Evolutionary conservation across 2,797 vertebrate genomes (phyloP).

Genomic region (Amphiprion clarkii): DNA sequence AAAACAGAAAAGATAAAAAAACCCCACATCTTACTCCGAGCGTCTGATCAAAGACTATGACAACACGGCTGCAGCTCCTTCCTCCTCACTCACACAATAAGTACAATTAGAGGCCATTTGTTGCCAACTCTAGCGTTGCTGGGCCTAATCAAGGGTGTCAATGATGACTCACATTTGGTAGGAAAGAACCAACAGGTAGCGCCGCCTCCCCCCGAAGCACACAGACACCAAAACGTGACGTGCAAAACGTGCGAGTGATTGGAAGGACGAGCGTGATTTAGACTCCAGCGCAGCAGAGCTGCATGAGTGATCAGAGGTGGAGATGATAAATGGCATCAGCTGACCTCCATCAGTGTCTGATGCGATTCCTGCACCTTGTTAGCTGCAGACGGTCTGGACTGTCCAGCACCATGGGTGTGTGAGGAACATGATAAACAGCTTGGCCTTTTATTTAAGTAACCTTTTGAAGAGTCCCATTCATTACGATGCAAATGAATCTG

Average conservation of each 20-base stretch:
- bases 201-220: not conserved
- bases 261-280: not conserved
- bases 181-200: conserved; percentile 62
- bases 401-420: not conserved
- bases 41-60: conserved; percentile 31
- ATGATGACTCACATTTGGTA: conserved; percentile 82
- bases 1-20: not conserved
- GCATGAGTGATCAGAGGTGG: conserved; percentile 17
- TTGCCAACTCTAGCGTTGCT: conserved; percentile 69
- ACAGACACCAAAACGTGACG: not conserved
- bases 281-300: not conserved
- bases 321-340: conserved; percentile 46
- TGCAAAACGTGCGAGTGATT: not conserved
- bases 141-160: conserved; percentile 72
- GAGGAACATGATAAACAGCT: conserved; percentile 20
- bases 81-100: conserved; percentile 26
- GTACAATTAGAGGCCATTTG: conserved; percentile 83
- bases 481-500: conserved; percentile 10
- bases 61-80: not conserved
- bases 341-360: conserved; percentile 43
- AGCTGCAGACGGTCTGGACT: conserved; percentile 24
- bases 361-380: conserved; percentile 51
- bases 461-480: not conserved
- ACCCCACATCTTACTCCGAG: not conserved
- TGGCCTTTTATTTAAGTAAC: conserved; percentile 4